phyloP scores from a whole-genome alignment of 1,140 invertebrate genomes.

The Sycobia sp. region DNA sequence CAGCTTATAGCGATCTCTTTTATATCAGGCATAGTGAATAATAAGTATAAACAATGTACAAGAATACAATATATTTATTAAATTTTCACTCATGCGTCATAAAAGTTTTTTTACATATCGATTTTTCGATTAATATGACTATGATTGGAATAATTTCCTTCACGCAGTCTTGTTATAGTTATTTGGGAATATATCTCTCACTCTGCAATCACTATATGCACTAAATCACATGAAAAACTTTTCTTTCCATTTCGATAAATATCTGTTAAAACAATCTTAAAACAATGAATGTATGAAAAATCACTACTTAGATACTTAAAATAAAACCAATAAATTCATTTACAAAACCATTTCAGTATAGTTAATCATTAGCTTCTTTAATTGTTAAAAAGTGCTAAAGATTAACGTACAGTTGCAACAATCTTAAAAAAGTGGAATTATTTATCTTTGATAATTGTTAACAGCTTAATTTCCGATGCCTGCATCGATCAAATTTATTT shows the following conservation, averaged over 20 bases:
- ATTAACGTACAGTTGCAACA: conserved; percentile 3
- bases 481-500: not conserved
- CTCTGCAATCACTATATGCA: not conserved
- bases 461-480: not conserved
- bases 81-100: no score
- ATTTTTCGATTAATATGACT: no score
- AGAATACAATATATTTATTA: no score
- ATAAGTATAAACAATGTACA: no score
- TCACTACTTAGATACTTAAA: not conserved
- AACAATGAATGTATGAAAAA: conserved; percentile 3
- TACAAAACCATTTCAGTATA: conserved; percentile 9
- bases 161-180: no score
- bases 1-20: no score
- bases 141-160: no score
- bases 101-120: no score
- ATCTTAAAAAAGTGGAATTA: conserved; percentile 10
- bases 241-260: not conserved
- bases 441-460: conserved; percentile 1
- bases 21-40: no score
- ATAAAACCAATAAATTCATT: conserved; percentile 10
- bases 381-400: not conserved
- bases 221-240: not conserved
- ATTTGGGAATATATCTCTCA: not conserved
- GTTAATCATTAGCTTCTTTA: no score
- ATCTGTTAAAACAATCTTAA: not conserved